A percentile compares a stretch with the other conserved stretches of the same genome.
Evolutionary conservation across 2,797 vertebrate species (phyloP).

Genomic region (Vultur gryphus): DNA sequence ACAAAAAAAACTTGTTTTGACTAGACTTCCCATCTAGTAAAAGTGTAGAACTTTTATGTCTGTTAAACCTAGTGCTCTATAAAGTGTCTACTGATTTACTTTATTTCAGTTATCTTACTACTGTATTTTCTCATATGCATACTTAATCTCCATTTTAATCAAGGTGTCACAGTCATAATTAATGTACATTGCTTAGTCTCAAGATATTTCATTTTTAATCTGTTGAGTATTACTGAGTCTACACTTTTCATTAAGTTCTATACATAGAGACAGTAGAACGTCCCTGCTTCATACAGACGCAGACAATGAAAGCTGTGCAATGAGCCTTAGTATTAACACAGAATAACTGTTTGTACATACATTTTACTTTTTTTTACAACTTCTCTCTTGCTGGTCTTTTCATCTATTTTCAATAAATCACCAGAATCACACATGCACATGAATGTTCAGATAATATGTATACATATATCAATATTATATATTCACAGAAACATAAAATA

Average conservation of each 20-base stretch:
- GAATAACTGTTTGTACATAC: neutral
- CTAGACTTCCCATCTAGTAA: neutral
- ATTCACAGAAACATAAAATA: neutral
- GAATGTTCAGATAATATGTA: neutral
- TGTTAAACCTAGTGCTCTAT: neutral
- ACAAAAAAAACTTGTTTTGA: neutral
- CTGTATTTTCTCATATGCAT: neutral
- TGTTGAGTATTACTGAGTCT: neutral
- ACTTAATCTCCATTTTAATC: neutral
- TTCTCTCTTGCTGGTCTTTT: neutral
- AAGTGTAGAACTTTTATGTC: neutral
- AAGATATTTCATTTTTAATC: neutral
- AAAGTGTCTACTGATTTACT: neutral
- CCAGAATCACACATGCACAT: neutral
- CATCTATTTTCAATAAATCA: neutral
- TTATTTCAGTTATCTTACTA: neutral
- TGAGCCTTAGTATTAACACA: neutral
- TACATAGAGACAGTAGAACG: neutral
- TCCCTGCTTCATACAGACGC: neutral
- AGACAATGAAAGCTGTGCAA: neutral
- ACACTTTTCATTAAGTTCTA: neutral
- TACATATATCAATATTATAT: neutral
- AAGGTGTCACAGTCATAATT: neutral
- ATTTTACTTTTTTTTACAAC: neutral
- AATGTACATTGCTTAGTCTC: neutral